Evolutionary conservation across 1,140 invertebrate species (phyloP), one percentile per base, ranked within the genome.

Genomic region (Hyphantria cunea): DNA sequence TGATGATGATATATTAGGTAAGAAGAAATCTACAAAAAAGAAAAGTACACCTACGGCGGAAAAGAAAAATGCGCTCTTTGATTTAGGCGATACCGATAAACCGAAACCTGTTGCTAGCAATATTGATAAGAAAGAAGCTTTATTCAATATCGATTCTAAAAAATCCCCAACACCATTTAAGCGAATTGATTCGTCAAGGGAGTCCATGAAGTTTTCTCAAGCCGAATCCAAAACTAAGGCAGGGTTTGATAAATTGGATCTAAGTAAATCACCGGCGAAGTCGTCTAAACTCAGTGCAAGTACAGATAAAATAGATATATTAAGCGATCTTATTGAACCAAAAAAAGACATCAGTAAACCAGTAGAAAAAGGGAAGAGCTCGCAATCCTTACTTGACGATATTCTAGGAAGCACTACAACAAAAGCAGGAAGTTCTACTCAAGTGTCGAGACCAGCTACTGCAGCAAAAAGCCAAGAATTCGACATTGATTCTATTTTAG

Each of bases 1-100:
- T 70, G 87, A 91, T 73, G 91, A 91, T 72, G 84, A 92, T 76
- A 84, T 90, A 55, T 64, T 87, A 44, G 88, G 89, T 17, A 84
- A 87, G 66, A 84, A 85, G 58, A 88, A 84, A 60, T 64, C 84
- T 17, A 42, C 58, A 17, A 87, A 88, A 52, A 81, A 76, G 54
- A 71, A 60, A 56, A 25, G 12, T 10, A 76, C 75, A 6, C 66
- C 72, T 17, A 76, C 67, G 32, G 58, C 68, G 10, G 79, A 85
- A 55, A 90, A 86, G 64, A 91, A 90, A 64, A 86, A 64, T 53
- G 58, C 81, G 14, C 64, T 91, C n/a, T 91, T 91, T 69, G 78
- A 90, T 65, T 76, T 91, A 50, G 82, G 69, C 9, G 70, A 77
- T 54, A 31, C 61, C 10, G 41, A 75, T 11, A 72, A 72, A 51